Evolutionary conservation across 2,888 invertebrate genomes (phyloP), one percentile per base, ranked within the genome.

Genomic region (Arctia plantaginis): DNA sequence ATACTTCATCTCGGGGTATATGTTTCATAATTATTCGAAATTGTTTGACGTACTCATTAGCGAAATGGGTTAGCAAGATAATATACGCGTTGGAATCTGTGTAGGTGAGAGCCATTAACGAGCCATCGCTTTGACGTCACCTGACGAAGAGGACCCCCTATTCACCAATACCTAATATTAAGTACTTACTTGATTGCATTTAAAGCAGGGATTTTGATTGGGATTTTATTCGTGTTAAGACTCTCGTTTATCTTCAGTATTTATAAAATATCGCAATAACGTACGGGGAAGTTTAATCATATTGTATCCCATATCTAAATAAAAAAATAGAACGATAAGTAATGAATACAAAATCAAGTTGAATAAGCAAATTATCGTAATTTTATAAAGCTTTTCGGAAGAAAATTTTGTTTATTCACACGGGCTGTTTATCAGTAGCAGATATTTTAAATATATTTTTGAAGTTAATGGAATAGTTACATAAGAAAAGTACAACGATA

Each of bases 21-120:
- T 80, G 78, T 80, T 76, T 82, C 65, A 72, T 69, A 75, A 77
- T 82, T 79, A 82, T 83, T 83, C 79, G 44, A 76, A 78, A 75
- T 78, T 67, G 66, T 74, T 83, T 77, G 77, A 76, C 75, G 82
- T 76, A 82, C 80, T 89, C 87, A 89, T 90, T 90, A 90, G 88
- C 87, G 87, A 88, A 90, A 90, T 90, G 90, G 88, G 84, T 80
- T 68, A 74, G 77, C 74, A 77, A 80, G 77, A 74, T 82, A 81
- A 83, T 80, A 74, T 77, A 74, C 51, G 23, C 47, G 67, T 68
- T 84, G 69, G 55, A 67, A 73, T 76, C 74, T 66, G 74, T 73
- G 67, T 75, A 75, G 73, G 74, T 71, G 78, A 77, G 76, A 75
- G 77, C 70, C 76, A 55, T 77, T 77, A 78, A 77, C 72, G 71